A percentile compares a stretch with the other conserved stretches of the same genome.
These are phyloP conservation scores for Anarrhichthys ocellatus DNA, from an alignment of 2,113 vertebrate species.

Conservation along the genomic window DNA sequence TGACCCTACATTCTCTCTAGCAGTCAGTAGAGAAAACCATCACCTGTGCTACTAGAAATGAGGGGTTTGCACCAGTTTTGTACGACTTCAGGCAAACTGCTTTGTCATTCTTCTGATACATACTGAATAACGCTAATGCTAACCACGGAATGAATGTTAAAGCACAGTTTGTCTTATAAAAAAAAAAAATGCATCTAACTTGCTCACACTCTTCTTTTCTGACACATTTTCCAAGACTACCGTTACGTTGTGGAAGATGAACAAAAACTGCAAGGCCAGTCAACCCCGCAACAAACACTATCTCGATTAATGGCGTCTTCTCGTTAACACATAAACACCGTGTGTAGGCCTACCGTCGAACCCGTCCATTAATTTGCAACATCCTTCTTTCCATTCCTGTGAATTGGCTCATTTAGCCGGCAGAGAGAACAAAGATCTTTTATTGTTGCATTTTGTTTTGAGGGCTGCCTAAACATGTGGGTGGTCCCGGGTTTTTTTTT, in stretches of 20 bases:
- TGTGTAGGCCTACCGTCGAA: slow-evolving; percentile 34
- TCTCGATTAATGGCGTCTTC: slow-evolving; percentile 61
- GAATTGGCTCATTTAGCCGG: slow-evolving; percentile 56
- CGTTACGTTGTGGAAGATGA: slow-evolving; percentile 31
- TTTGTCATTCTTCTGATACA: not conserved
- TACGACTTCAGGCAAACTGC: not conserved
- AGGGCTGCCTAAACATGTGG: slow-evolving; percentile 56
- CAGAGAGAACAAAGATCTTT: slow-evolving; percentile 56
- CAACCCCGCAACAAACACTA: slow-evolving; percentile 42
- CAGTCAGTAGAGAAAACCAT: slow-evolving; percentile 15
- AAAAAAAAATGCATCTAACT: not conserved
- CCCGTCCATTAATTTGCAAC: slow-evolving; percentile 58
- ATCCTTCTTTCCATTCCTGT: slow-evolving; percentile 23
- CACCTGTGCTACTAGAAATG: not conserved
- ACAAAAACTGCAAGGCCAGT: slow-evolving; percentile 29
- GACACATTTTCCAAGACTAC: slow-evolving; percentile 2
- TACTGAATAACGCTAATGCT: too few relatives aligned
- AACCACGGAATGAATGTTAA: not conserved
- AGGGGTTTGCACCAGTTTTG: not conserved
- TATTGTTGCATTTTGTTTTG: slow-evolving; percentile 64
- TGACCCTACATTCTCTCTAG: not conserved
- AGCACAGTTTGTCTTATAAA: not conserved
- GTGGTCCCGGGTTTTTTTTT: slow-evolving; percentile 57
- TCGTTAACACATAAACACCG: slow-evolving; percentile 68
- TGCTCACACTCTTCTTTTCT: not conserved